phyloP scores from a whole-genome alignment of 2,888 invertebrate genomes.

The Fragum whitleyi region DNA sequence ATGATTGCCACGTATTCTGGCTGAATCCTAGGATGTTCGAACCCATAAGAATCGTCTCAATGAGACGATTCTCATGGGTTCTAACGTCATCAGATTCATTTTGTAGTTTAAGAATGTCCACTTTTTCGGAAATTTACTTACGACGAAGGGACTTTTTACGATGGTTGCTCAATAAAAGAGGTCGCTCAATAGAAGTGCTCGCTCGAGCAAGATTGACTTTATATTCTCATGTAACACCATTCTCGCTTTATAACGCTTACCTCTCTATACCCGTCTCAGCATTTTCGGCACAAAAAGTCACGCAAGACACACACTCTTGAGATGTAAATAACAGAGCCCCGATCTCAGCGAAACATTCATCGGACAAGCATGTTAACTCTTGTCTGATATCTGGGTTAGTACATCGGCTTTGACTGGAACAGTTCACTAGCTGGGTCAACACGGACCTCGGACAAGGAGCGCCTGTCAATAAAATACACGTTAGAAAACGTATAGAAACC shows the following conservation, averaged over 20 bases:
- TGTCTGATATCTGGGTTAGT: neutral
- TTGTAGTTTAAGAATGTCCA: no score
- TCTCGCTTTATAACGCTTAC: neutral
- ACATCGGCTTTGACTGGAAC: neutral
- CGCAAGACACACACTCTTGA: conserved; percentile 3
- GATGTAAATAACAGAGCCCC: neutral
- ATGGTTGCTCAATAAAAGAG: neutral
- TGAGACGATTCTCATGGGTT: no score
- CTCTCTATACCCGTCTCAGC: neutral
- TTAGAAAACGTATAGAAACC: no score
- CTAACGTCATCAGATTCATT: no score
- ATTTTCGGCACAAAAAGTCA: neutral
- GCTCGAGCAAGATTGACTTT: no score
- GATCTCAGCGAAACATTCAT: neutral
- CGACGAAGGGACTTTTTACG: no score
- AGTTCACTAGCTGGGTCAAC: neutral
- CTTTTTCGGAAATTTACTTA: no score
- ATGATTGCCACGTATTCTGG: no score
- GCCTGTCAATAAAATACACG: neutral
- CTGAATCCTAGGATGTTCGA: no score
- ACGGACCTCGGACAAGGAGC: neutral
- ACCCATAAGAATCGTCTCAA: no score
- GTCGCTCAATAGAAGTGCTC: no score
- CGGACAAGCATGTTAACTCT: neutral
- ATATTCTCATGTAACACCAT: no score